These are phyloP conservation scores for Paraplagusia blochii DNA, from an alignment of 2,113 vertebrate species.

Conservation along the genomic window DNA sequence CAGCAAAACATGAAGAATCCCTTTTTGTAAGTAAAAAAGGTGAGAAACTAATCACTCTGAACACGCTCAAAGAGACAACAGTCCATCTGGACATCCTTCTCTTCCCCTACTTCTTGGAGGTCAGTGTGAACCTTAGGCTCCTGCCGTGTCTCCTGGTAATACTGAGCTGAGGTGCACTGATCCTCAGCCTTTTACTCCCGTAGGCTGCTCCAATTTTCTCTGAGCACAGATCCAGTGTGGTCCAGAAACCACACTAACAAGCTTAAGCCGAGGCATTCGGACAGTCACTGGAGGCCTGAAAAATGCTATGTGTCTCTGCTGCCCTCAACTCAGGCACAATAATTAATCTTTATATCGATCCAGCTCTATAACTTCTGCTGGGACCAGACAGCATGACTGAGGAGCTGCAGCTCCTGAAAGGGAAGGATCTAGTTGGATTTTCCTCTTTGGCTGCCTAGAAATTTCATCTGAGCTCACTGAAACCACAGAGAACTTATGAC, in stretches of 20 bases:
- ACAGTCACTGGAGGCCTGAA: constrained; percentile 58
- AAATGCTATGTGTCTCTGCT: constrained; percentile 57
- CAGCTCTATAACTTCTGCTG: constrained; percentile 42
- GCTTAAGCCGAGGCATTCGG: constrained; percentile 53
- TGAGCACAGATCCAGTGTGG: constrained; percentile 44
- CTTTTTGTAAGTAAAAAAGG: too few relatives aligned
- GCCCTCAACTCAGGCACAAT: constrained; percentile 65
- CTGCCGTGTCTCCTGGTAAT: constrained; percentile 28
- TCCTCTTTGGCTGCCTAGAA: constrained; percentile 28
- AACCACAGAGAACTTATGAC: too few relatives aligned
- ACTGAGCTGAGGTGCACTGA: constrained; percentile 32
- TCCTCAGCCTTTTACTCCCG: constrained; percentile 35
- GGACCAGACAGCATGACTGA: constrained; percentile 41
- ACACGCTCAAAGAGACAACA: too few relatives aligned
- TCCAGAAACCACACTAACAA: constrained; percentile 66
- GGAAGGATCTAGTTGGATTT: constrained; percentile 22
- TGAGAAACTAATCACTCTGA: too few relatives aligned
- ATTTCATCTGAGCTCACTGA: too few relatives aligned
- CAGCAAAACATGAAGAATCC: too few relatives aligned
- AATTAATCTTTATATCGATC: constrained; percentile 69
- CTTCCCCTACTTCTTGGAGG: not conserved
- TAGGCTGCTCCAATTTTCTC: constrained; percentile 59
- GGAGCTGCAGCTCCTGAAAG: constrained; percentile 27
- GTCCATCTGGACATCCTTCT: too few relatives aligned
- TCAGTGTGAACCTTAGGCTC: constrained; percentile 9